Conservation (phyloP, 1,140 invertebrate species). For the Anthonomus grandis region DNA sequence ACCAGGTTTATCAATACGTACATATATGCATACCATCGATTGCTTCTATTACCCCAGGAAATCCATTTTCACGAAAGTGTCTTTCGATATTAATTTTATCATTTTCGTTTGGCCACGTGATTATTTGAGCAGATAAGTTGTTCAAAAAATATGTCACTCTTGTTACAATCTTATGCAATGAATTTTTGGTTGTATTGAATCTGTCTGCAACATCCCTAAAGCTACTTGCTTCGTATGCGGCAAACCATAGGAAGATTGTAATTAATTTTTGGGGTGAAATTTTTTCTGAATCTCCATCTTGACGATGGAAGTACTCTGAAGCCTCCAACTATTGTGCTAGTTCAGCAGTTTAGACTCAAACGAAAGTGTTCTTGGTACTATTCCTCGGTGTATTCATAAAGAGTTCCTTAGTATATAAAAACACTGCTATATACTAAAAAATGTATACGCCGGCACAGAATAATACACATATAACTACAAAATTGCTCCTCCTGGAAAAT, state of each 20-base stretch:
- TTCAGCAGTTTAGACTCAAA: conserved; percentile 4
- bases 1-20: conserved; percentile 10
- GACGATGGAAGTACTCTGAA: conserved; percentile 17
- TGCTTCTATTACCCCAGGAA: conserved; percentile 27
- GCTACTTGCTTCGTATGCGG: conserved; percentile 35
- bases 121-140: conserved; percentile 28
- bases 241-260: conserved; percentile 39
- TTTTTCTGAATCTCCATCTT: conserved; percentile 18
- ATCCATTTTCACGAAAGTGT: conserved; percentile 31
- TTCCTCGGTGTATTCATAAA: conserved; percentile 16
- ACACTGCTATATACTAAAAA: too few species aligned
- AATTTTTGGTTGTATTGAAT: too few species aligned
- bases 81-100: conserved; percentile 30
- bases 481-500: too few species aligned
- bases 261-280: conserved; percentile 27
- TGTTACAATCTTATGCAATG: conserved; percentile 32
- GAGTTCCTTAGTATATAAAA: too few species aligned
- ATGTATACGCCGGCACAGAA: too few species aligned
- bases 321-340: conserved; percentile 12
- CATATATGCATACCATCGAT: conserved; percentile 38
- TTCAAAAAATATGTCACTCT: conserved; percentile 33
- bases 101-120: conserved; percentile 31
- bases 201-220: too few species aligned
- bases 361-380: conserved; percentile 28
- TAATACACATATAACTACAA: too few species aligned